Conservation (phyloP, 2,888 invertebrate species). For the Horisme vitalbata region DNA sequence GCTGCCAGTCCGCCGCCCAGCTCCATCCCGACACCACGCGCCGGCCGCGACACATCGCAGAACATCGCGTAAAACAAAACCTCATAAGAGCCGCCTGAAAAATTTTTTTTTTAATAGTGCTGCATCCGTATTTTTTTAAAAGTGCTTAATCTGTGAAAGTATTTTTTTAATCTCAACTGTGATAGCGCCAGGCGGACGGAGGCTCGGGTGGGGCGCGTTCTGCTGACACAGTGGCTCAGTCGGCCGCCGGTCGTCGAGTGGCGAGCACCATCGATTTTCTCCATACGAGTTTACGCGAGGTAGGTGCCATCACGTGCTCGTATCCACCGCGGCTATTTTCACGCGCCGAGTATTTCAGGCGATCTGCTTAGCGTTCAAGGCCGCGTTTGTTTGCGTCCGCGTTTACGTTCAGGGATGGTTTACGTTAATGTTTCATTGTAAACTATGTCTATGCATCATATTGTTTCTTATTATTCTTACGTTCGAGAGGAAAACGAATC, state of each 20-base stretch:
- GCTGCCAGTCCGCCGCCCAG: constrained; percentile 70
- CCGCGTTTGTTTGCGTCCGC: constrained; percentile 74
- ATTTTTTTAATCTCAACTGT: constrained; percentile 65
- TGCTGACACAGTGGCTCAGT: constrained; percentile 84
- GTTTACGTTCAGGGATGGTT: constrained; percentile 53
- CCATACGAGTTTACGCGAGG: constrained; percentile 73
- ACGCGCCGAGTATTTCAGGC: constrained; percentile 75
- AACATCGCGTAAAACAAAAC: constrained; percentile 58
- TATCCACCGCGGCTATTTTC: constrained; percentile 78
- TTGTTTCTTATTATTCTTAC: constrained; percentile 49
- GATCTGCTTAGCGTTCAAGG: constrained; percentile 79
- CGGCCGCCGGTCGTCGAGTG: constrained; percentile 78
- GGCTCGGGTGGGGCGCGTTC: constrained; percentile 78
- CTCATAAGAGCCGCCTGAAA: constrained; percentile 60
- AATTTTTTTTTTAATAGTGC: constrained; percentile 35
- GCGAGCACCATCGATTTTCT: constrained; percentile 81
- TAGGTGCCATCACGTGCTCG: constrained; percentile 78
- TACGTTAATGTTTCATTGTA: constrained; percentile 57
- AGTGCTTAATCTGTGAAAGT: constrained; percentile 64
- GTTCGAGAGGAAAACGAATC: constrained; percentile 60
- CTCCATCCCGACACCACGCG: constrained; percentile 65
- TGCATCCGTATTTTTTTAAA: constrained; percentile 34
- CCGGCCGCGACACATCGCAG: constrained; percentile 54
- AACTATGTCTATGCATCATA: constrained; percentile 42
- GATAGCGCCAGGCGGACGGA: constrained; percentile 69